Evolutionary conservation across 2,888 invertebrate species (phyloP).

Genomic region (Agrochola lychnidis): DNA sequence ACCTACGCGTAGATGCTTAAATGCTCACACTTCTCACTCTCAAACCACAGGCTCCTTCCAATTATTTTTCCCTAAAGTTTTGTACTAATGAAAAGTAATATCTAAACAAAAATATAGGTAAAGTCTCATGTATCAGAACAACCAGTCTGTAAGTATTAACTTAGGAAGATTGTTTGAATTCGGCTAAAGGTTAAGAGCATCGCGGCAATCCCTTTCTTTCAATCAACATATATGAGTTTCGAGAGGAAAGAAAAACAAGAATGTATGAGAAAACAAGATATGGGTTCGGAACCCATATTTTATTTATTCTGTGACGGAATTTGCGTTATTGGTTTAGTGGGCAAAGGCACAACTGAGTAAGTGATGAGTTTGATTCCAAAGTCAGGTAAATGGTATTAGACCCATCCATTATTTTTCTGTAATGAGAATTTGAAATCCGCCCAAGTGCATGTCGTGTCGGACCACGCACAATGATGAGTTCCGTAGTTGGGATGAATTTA

Average conservation of each 20-base stretch:
- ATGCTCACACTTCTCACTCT: background rate
- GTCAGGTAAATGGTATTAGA: background rate
- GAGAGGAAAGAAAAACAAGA: constrained; percentile 33
- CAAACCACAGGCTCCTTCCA: too few relatives aligned
- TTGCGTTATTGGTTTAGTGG: constrained; percentile 32
- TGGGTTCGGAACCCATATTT: constrained; percentile 23
- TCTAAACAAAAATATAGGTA: background rate
- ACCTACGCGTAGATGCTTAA: too few relatives aligned
- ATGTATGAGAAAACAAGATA: constrained; percentile 42
- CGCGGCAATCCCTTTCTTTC: constrained; percentile 50
- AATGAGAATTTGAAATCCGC: too few relatives aligned
- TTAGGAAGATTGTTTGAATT: constrained; percentile 37
- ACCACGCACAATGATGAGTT: too few relatives aligned
- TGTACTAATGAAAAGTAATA: background rate
- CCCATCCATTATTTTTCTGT: too few relatives aligned
- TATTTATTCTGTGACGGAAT: constrained; percentile 20
- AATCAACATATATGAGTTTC: constrained; percentile 59
- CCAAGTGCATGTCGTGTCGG: too few relatives aligned
- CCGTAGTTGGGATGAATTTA: too few relatives aligned
- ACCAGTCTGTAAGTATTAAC: constrained; percentile 14
- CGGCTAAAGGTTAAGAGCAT: constrained; percentile 52
- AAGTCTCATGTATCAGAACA: constrained; percentile 7
- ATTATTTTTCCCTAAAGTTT: background rate
- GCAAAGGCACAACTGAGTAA: too few relatives aligned
- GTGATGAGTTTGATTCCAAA: background rate